Conservation (phyloP, 2,113 vertebrate species). For the Microtus oregoni region DNA sequence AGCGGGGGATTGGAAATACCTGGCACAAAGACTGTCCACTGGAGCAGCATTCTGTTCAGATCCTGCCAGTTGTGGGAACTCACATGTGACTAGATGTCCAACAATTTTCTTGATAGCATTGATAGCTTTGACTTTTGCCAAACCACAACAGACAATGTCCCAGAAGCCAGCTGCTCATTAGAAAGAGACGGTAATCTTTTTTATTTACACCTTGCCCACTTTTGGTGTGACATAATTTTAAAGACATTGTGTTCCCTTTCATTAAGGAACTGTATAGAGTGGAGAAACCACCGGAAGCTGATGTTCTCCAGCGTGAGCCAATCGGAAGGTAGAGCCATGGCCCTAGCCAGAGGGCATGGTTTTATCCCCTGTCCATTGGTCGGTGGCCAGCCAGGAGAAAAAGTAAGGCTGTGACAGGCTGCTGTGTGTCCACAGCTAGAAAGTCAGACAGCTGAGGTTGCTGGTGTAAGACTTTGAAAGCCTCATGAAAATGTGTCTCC, state of each 20-base stretch:
- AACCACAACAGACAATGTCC: rapidly evolving
- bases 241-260: not conserved
- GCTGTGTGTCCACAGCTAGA: rapidly evolving
- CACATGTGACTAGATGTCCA: not conserved
- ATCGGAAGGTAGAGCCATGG: rapidly evolving
- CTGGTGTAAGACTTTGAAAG: rapidly evolving
- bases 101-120: no score
- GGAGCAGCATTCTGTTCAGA: rapidly evolving
- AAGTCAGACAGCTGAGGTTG: not conserved
- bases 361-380: rapidly evolving
- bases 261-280: not conserved
- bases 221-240: conserved; percentile 55
- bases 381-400: rapidly evolving
- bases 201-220: conserved; percentile 46
- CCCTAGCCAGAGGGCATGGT: not conserved
- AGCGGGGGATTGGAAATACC: rapidly evolving
- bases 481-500: no score
- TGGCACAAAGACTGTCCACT: not conserved
- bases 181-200: conserved; percentile 64
- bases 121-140: not conserved
- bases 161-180: conserved; percentile 19
- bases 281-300: not conserved
- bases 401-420: rapidly evolving
- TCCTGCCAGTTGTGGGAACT: rapidly evolving
- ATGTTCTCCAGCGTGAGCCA: rapidly evolving